Conservation (phyloP, 2,888 invertebrate genomes). For the Cylindroiulus punctatus region DNA sequence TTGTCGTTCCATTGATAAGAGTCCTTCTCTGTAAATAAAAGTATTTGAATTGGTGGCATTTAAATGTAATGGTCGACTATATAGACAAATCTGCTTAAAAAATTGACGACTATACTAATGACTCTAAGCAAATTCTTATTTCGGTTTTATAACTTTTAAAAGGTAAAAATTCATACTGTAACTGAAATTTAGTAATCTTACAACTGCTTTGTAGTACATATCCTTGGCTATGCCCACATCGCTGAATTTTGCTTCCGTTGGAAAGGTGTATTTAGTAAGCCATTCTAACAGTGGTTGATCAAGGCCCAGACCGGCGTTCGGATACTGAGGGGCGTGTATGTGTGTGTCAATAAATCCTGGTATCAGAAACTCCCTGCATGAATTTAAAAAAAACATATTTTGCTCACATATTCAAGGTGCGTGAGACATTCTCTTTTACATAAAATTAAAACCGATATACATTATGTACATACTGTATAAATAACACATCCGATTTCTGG, state of each 20-base stretch:
- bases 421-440: constrained; percentile 19
- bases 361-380: constrained; percentile 73
- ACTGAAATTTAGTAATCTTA: constrained; percentile 67
- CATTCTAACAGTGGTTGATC: constrained; percentile 84
- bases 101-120: not conserved
- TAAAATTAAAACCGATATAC: no score
- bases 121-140: not conserved
- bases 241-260: constrained; percentile 77
- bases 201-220: constrained; percentile 82
- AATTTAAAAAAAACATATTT: constrained; percentile 31
- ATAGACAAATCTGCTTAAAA: no score
- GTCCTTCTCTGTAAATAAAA: constrained; percentile 67
- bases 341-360: constrained; percentile 92
- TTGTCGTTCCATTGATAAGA: constrained; percentile 83
- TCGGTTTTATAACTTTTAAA: not conserved
- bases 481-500: no score
- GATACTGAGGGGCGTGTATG: constrained; percentile 89
- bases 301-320: constrained; percentile 84
- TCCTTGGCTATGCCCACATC: constrained; percentile 75
- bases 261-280: constrained; percentile 86
- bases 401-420: not conserved
- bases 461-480: no score
- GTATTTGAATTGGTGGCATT: not conserved
- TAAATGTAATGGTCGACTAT: not conserved
- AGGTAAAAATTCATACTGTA: not conserved